These are phyloP conservation scores for Ditylenchus weischeri DNA, from an alignment of 2,888 invertebrate genomes.

Conservation along the genomic window DNA sequence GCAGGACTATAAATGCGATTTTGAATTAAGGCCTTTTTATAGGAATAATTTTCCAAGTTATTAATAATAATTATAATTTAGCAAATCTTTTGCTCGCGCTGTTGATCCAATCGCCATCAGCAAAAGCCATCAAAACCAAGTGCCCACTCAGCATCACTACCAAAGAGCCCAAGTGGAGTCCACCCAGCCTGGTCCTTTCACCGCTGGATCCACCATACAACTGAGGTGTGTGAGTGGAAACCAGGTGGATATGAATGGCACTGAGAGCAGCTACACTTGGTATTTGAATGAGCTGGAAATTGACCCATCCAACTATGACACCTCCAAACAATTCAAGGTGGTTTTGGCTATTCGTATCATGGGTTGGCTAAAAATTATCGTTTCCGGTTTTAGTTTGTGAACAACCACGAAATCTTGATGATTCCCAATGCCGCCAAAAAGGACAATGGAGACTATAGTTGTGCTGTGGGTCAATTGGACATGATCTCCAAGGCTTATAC, in stretches of 20 bases:
- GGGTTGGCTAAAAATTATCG: background rate
- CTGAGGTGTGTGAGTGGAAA: constrained; percentile 20
- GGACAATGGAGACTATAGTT: constrained; percentile 37
- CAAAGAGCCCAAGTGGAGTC: constrained; percentile 17
- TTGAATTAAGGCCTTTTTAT: no score
- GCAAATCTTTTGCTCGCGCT: background rate
- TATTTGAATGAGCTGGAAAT: constrained; percentile 28
- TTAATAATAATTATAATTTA: no score
- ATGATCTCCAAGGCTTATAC: constrained; percentile 30
- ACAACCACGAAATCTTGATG: background rate
- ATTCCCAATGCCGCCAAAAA: constrained; percentile 14
- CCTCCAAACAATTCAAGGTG: background rate
- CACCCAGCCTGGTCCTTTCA: constrained; percentile 24
- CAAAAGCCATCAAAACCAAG: background rate
- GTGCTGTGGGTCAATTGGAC: constrained; percentile 35
- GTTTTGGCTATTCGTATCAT: background rate
- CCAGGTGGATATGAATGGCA: background rate
- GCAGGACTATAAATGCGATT: no score
- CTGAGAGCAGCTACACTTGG: constrained; percentile 25
- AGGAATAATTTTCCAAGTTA: no score
- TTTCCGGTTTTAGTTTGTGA: background rate
- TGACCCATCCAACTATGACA: background rate
- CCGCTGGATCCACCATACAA: constrained; percentile 26
- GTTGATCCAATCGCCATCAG: background rate
- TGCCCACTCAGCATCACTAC: background rate